These are phyloP conservation scores for Leucoma salicis DNA, from an alignment of 2,888 invertebrate species.

Conservation along the genomic window DNA sequence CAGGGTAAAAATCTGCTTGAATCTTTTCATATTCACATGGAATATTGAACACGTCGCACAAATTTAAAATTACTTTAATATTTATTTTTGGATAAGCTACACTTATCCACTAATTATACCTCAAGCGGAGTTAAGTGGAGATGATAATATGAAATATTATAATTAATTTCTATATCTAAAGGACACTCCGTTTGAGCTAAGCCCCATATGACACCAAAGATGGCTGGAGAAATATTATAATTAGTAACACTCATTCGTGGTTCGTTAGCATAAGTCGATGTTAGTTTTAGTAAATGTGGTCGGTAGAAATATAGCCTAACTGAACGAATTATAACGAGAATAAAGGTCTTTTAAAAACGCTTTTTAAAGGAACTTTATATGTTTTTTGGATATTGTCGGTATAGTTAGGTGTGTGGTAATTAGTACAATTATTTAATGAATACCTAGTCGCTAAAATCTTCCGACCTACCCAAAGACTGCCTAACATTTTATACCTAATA, in stretches of 20 bases:
- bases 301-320: constrained; percentile 61
- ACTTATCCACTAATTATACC: constrained; percentile 3
- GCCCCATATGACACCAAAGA: constrained; percentile 63
- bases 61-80: constrained; percentile 34
- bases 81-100: constrained; percentile 39
- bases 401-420: constrained; percentile 56
- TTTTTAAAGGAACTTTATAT: constrained; percentile 36
- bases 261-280: constrained; percentile 63
- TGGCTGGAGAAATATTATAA: constrained; percentile 41
- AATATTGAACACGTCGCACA: constrained; percentile 34
- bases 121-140: constrained; percentile 2
- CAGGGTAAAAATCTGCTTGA: constrained; percentile 55
- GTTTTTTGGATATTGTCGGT: constrained; percentile 51
- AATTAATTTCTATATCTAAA: background rate
- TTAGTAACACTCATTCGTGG: constrained; percentile 40
- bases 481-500: constrained; percentile 71
- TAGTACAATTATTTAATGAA: constrained; percentile 54
- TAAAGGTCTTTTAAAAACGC: constrained; percentile 27
- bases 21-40: constrained; percentile 25
- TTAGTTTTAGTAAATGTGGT: constrained; percentile 74
- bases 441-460: constrained; percentile 77
- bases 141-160: background rate
- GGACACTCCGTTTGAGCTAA: constrained; percentile 40
- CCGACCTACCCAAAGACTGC: constrained; percentile 83
- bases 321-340: constrained; percentile 24